phyloP scores from a whole-genome alignment of 2,113 vertebrate genomes.

The Tautogolabrus adspersus region DNA sequence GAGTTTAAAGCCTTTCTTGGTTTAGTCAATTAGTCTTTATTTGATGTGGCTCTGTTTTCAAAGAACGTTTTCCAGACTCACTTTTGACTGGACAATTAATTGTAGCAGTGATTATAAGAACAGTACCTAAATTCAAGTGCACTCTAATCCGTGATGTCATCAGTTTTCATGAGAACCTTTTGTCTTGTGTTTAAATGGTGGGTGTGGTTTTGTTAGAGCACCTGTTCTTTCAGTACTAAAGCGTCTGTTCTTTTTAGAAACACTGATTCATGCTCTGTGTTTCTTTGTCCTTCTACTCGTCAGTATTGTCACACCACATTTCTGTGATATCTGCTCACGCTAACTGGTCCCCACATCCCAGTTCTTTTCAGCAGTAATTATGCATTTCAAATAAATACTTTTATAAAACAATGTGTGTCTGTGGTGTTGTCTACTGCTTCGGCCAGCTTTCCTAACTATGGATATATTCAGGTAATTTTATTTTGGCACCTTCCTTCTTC shows the following conservation, averaged over 20 bases:
- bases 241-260: background rate
- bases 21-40: too few species aligned
- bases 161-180: background rate
- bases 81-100: too few species aligned
- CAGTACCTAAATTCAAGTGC: background rate
- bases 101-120: too few species aligned
- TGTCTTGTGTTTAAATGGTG: background rate
- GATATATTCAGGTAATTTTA: background rate
- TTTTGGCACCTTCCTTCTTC: background rate
- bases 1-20: too few species aligned
- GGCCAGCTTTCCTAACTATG: background rate
- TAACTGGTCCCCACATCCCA: background rate
- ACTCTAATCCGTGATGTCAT: background rate
- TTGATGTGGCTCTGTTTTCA: too few species aligned
- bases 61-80: too few species aligned
- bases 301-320: background rate
- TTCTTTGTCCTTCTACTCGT: background rate
- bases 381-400: background rate
- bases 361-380: too few species aligned
- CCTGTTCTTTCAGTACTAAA: background rate
- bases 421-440: background rate
- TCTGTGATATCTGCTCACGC: background rate
- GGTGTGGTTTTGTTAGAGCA: background rate
- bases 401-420: background rate
- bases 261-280: background rate